Evolutionary conservation across 2,113 vertebrate species (phyloP).

Genomic region (Jaculus jaculus): DNA sequence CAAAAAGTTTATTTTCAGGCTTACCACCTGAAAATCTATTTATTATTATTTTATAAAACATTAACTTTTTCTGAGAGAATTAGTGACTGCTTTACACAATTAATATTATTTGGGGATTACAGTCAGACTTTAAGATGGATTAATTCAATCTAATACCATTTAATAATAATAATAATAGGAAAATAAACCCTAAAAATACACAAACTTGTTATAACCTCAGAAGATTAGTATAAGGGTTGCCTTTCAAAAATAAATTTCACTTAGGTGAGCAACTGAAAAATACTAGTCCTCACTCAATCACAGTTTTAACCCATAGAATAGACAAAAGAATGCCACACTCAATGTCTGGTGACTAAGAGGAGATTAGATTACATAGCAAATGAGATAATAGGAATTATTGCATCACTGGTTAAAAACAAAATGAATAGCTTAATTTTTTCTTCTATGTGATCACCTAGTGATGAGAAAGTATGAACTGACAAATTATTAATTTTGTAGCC

Average conservation of each 20-base stretch:
- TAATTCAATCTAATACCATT: not conserved
- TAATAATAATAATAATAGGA: not conserved
- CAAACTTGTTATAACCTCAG: not conserved
- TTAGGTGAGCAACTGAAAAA: not conserved
- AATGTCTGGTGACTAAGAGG: not conserved
- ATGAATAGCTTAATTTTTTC: not conserved
- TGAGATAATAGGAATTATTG: not conserved
- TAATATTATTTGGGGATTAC: not conserved
- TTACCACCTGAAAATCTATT: not conserved
- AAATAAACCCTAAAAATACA: not conserved
- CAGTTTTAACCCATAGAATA: not conserved
- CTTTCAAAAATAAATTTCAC: not conserved
- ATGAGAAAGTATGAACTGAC: not conserved
- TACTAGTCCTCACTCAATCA: not conserved
- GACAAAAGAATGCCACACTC: not conserved
- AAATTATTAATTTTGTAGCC: not conserved
- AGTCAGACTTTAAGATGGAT: not conserved
- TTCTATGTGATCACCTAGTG: not conserved
- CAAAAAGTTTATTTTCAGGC: constrained; percentile 1
- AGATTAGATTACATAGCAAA: not conserved
- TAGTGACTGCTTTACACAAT: not conserved
- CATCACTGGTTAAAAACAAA: not conserved
- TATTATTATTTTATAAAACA: not conserved
- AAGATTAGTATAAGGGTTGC: not conserved
- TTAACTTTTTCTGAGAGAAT: not conserved